Evolutionary conservation across 2,888 invertebrate genomes (phyloP).

Genomic region (Drosophila trichaetosa): DNA sequence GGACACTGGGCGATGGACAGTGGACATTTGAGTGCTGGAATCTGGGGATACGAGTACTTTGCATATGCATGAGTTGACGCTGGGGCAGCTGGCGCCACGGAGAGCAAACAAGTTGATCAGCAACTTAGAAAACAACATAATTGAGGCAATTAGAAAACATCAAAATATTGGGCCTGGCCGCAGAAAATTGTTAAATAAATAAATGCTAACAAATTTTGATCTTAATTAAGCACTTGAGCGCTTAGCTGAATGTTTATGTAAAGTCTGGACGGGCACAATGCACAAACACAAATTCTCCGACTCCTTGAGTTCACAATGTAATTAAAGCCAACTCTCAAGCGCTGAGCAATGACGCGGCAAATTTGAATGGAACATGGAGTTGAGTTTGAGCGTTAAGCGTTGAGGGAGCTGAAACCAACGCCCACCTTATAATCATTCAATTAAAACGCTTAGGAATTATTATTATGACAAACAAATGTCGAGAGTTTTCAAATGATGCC

Average conservation of each 20-base stretch:
- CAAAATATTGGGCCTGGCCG: constrained; percentile 69
- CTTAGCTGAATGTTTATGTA: constrained; percentile 66
- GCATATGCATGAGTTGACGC: constrained; percentile 72
- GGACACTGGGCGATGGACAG: constrained; percentile 12
- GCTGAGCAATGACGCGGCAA: constrained; percentile 61
- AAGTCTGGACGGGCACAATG: constrained; percentile 49
- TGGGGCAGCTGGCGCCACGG: constrained; percentile 62
- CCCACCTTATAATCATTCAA: constrained; percentile 78
- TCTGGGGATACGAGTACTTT: constrained; percentile 61
- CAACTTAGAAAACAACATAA: constrained; percentile 52
- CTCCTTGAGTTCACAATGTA: constrained; percentile 49
- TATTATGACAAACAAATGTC: constrained; percentile 76
- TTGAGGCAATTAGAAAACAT: constrained; percentile 80
- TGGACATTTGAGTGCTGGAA: constrained; percentile 45
- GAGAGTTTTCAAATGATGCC: constrained; percentile 69
- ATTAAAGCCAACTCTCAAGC: constrained; percentile 69
- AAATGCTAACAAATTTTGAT: constrained; percentile 65
- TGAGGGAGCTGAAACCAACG: constrained; percentile 58
- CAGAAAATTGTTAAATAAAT: constrained; percentile 72
- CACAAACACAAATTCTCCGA: constrained; percentile 25
- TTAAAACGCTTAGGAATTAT: constrained; percentile 79
- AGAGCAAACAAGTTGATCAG: constrained; percentile 16
- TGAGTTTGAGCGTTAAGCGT: constrained; percentile 1
- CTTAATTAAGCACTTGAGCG: constrained; percentile 78
- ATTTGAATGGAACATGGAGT: constrained; percentile 24